These are phyloP conservation scores for Polypedilum vanderplanki DNA, from an alignment of 1,140 invertebrate genomes.

Conservation along the genomic window DNA sequence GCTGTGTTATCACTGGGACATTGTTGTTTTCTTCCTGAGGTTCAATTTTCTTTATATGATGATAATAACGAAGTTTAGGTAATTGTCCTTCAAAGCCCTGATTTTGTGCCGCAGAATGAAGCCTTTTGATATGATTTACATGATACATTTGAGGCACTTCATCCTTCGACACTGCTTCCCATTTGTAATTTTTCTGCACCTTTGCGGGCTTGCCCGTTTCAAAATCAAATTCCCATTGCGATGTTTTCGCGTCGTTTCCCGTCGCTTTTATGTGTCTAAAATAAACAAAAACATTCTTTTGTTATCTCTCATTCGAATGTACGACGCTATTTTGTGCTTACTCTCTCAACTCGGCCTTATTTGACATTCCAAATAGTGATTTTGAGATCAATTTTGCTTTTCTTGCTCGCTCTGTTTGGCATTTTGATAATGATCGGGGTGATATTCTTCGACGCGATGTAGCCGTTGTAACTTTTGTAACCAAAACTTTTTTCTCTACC, in stretches of 20 bases:
- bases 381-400: conserved; percentile 23
- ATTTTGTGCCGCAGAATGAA: not conserved
- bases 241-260: not conserved
- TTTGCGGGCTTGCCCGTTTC: not conserved
- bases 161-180: not conserved
- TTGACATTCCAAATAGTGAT: conserved; percentile 21
- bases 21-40: not conserved
- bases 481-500: not conserved
- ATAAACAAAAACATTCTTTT: conserved; percentile 1
- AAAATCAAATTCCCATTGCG: conserved; percentile 26
- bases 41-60: conserved; percentile 21
- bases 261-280: not conserved
- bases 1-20: not conserved
- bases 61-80: not conserved
- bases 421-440: conserved; percentile 16
- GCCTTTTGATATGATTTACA: not conserved
- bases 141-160: conserved; percentile 20
- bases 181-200: conserved; percentile 20
- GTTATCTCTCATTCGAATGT: not conserved
- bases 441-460: not conserved
- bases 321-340: not conserved
- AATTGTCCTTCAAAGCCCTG: conserved; percentile 12
- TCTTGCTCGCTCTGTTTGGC: conserved; percentile 13
- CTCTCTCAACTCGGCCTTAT: not conserved
- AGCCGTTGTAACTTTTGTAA: not conserved